Evolutionary conservation across 2,888 invertebrate genomes (phyloP), one percentile per base, ranked within the genome.

Genomic region (Stenotaenia linearis): DNA sequence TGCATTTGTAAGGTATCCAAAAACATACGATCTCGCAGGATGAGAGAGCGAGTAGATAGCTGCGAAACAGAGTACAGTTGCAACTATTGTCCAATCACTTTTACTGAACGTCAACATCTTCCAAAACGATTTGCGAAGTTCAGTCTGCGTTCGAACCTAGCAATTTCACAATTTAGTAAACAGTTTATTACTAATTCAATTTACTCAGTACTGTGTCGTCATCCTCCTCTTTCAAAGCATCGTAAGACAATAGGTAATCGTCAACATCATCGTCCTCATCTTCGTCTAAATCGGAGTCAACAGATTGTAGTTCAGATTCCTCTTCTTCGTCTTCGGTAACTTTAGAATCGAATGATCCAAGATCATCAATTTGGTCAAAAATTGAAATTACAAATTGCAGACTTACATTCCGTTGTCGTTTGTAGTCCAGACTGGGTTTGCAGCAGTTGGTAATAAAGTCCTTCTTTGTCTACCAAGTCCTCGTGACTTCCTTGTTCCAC

Each of bases 401-500:
- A 45, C 45, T 45, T 18, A 45, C 45, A n/a, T 45, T 45, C n/a
- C 5, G 12, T 15, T 45, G 45, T 45, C 12, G 5, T 12, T 40
- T 45, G 6, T 18, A 9, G 45, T 45, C 45, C 45, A n/a, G 45
- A 45, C 82, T 88, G 88, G 45, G 84, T 84, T 18, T 84, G 86
- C 69, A 88, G 88, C 81, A 89, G 85, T n/a, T 86, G 84, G 81
- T 85, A 84, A 83, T 89, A 89, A 3, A 87, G 83, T 61, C 88
- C 88, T 77, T 85, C 81, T 28, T 83, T 80, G 78, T 83, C 79
- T 86, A 88, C 86, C 45, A 89, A 83, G 80, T 87, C 85, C 40
- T 86, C 85, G 81, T 89, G 89, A 30, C 85, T 87, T 25, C 89
- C 89, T 40, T 83, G 81, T 82, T 89, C 89, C 1, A 85, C 85